A percentile compares a stretch with the other conserved stretches of the same genome.
These are phyloP conservation scores for Lycodopsis pacificus DNA, from an alignment of 2,797 vertebrate species.

Conservation along the genomic window DNA sequence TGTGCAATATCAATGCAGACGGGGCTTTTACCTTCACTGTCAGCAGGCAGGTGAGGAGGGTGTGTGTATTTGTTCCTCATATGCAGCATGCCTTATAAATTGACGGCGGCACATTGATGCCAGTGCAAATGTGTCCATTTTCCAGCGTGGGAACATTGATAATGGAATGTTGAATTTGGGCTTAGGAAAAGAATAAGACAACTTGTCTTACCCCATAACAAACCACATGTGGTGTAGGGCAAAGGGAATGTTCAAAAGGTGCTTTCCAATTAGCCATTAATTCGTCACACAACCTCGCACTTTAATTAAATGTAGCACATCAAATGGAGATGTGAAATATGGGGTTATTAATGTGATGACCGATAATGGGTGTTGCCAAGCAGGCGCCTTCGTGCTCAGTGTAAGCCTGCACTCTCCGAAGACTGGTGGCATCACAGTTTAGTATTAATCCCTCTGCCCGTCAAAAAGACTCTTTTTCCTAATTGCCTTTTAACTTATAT, in stretches of 20 bases:
- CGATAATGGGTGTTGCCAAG: slow-evolving; percentile 82
- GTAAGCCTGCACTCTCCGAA: slow-evolving; percentile 68
- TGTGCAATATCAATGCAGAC: slow-evolving; percentile 45
- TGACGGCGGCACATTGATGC: background rate
- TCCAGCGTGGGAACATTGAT: background rate
- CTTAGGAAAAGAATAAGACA: slow-evolving; percentile 20
- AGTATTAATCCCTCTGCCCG: slow-evolving; percentile 83
- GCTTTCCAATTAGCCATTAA: slow-evolving; percentile 83
- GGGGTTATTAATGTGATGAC: slow-evolving; percentile 86
- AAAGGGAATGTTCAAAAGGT: slow-evolving; percentile 76
- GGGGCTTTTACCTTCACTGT: slow-evolving; percentile 41
- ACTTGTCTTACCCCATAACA: slow-evolving; percentile 57
- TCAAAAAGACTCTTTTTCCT: slow-evolving; percentile 82
- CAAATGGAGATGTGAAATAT: slow-evolving; percentile 81
- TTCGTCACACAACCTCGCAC: slow-evolving; percentile 81
- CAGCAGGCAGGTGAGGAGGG: slow-evolving; percentile 39
- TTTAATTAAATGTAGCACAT: slow-evolving; percentile 87
- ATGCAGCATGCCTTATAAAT: slow-evolving; percentile 19
- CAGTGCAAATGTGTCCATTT: background rate
- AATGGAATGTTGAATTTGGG: slow-evolving; percentile 21
- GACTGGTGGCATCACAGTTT: slow-evolving; percentile 76
- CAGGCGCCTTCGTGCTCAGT: slow-evolving; percentile 46
- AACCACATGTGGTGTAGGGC: slow-evolving; percentile 58
- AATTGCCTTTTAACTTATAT: slow-evolving; percentile 87
- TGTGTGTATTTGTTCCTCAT: slow-evolving; percentile 8